Percentiles rank a stretch among this genome's conserved stretches.
These are phyloP conservation scores for Trichomycterus rosablanca DNA, from an alignment of 2,113 vertebrate genomes.

Conservation along the genomic window DNA sequence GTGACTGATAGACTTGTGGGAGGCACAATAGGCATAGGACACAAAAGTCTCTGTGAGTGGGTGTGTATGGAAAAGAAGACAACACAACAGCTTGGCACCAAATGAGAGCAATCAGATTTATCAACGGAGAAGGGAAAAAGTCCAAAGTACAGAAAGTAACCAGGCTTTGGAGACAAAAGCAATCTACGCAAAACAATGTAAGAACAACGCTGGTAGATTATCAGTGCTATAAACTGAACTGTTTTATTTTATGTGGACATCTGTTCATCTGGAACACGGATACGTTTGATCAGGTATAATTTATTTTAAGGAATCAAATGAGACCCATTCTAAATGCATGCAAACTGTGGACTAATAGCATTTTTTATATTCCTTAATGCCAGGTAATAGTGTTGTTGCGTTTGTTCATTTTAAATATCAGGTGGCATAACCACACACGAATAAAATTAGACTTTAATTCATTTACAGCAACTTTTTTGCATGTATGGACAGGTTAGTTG, in stretches of 20 bases:
- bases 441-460: too few relatives aligned
- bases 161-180: slow-evolving; percentile 10
- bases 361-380: too few relatives aligned
- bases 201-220: slow-evolving; percentile 10
- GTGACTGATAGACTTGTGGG: slow-evolving; percentile 26
- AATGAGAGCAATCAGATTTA: slow-evolving; percentile 31
- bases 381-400: too few relatives aligned
- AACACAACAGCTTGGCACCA: slow-evolving; percentile 25
- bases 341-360: too few relatives aligned
- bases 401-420: too few relatives aligned
- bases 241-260: slow-evolving; percentile 16
- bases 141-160: slow-evolving; percentile 11
- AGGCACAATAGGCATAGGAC: slow-evolving; percentile 41
- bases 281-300: background rate
- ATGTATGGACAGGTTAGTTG: too few relatives aligned
- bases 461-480: too few relatives aligned
- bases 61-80: slow-evolving; percentile 3
- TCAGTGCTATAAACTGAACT: background rate
- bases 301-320: background rate
- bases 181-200: background rate
- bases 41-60: slow-evolving; percentile 17
- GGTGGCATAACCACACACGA: too few relatives aligned
- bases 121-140: slow-evolving; percentile 17
- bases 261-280: slow-evolving; percentile 12
- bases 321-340: background rate